Conservation (phyloP, 2,888 invertebrate genomes). For the Diaprepes abbreviatus region DNA sequence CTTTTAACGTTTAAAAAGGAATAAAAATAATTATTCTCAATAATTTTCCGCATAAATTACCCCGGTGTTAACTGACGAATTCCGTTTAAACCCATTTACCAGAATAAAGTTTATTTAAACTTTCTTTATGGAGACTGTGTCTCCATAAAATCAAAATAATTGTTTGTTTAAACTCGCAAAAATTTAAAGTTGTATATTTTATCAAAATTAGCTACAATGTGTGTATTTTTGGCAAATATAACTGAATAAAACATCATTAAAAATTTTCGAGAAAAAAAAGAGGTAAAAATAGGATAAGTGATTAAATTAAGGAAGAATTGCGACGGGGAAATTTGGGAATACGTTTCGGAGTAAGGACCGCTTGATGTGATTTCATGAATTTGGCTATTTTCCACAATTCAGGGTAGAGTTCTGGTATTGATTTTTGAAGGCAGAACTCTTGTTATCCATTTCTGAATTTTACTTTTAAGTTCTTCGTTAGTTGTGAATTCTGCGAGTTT, state of each 20-base stretch:
- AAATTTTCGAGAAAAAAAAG: too few species aligned
- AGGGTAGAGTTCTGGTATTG: too few species aligned
- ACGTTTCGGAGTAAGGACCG: too few species aligned
- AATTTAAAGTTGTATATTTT: constrained; percentile 10
- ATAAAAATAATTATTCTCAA: background rate
- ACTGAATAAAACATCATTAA: background rate
- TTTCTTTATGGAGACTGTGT: constrained; percentile 13
- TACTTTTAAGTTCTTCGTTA: too few species aligned
- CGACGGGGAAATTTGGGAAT: too few species aligned
- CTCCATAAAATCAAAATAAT: constrained; percentile 20
- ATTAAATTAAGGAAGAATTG: too few species aligned
- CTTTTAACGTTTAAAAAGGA: background rate
- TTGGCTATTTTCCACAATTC: too few species aligned
- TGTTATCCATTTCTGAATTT: too few species aligned
- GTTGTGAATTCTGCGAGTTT: too few species aligned
- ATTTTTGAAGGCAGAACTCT: too few species aligned
- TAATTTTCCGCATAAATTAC: constrained; percentile 1
- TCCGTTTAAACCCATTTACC: constrained; percentile 1
- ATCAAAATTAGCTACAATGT: constrained; percentile 8
- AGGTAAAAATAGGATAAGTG: too few species aligned
- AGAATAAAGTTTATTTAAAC: constrained; percentile 12
- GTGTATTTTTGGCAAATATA: constrained; percentile 8
- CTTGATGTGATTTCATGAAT: too few species aligned
- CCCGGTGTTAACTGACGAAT: background rate
- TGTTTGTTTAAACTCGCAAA: constrained; percentile 14